Base-by-base conservation (phyloP, 2,797 vertebrate species). In the Sebastes trivittatus region DNA sequence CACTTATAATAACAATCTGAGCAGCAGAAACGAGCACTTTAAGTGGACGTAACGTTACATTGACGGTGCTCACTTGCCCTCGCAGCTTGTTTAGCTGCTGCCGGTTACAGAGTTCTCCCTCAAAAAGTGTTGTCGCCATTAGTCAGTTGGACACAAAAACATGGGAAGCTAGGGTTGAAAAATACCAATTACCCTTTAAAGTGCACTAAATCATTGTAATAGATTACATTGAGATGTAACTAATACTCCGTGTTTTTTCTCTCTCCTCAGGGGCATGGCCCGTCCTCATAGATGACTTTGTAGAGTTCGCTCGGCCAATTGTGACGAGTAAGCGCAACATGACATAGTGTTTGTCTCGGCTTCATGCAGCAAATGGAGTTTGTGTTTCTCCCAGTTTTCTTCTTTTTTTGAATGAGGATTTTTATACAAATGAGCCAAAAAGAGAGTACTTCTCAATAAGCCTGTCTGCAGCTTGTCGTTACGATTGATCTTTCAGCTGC, bases 241-340 rank as follows among this genome's bases (percentile, higher is more conserved):
- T 82, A 38, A 46, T 46, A 46, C 18, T 46, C 42, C 16, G 42
- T 46, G 42, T 18, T 27, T 52, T 80, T 27, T 54, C 18, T 58
- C 30, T 84, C 38, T 84, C 69, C 71, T 67, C 80, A 99, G 98
- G 98, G 80, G 98, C 98, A 0, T 99, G 98, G 98, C 98, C 98
- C 16, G 98, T 99, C 86, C 98, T 99, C 81, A 99, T 98, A 89
- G 98, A 99, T 72, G 98, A 99, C 93, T 99, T 99, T 93, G 97
- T 98, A 92, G 98, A 99, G 88, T 99, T 97, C 34, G 98, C 98
- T 69, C 95, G 97, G 88, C 98, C 98, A 4, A 96, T 98, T 32
- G 96, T 99, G 91, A 95, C 93, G 27, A 95, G 93, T 87, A 98
- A 97, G 81, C 94, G 77, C 90, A 96, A 95, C 95, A 92, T 94